A percentile compares a stretch with the other conserved stretches of the same genome.
Conservation (phyloP, 2,888 invertebrate species). For the Trisateles emortualis region DNA sequence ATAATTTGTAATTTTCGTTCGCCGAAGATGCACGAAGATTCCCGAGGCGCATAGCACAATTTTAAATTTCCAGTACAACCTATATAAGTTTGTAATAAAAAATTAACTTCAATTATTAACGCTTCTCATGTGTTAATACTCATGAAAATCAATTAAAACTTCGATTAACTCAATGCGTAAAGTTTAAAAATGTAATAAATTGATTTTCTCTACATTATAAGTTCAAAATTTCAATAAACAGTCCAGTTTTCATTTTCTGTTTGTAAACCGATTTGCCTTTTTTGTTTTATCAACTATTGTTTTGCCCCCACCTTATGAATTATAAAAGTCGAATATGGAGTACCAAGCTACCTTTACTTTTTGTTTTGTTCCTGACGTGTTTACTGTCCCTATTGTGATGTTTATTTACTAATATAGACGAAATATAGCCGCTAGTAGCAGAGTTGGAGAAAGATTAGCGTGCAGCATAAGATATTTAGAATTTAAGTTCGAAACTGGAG, state of each 20-base stretch:
- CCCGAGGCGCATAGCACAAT: background rate
- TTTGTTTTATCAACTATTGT: no score
- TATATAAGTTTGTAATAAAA: background rate
- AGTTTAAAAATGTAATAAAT: constrained; percentile 1
- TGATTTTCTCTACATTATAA: background rate
- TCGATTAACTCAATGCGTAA: background rate
- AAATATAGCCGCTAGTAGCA: background rate
- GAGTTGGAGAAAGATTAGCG: no score
- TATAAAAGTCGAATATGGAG: no score
- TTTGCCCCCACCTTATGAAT: no score
- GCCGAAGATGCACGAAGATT: background rate
- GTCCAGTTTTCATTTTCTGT: no score
- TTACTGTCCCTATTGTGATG: no score
- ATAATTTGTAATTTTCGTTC: constrained; percentile 1
- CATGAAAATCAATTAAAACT: constrained; percentile 4
- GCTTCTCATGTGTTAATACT: background rate
- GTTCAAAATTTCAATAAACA: background rate
- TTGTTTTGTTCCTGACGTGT: no score
- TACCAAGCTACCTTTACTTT: no score
- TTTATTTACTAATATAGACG: no score
- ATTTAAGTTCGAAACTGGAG: no score
- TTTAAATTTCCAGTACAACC: background rate
- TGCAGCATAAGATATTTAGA: no score
- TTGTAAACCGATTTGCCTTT: no score
- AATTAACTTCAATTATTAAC: constrained; percentile 4